phyloP scores from a whole-genome alignment of 2,113 vertebrate species.

The Oncorhynchus masou region DNA sequence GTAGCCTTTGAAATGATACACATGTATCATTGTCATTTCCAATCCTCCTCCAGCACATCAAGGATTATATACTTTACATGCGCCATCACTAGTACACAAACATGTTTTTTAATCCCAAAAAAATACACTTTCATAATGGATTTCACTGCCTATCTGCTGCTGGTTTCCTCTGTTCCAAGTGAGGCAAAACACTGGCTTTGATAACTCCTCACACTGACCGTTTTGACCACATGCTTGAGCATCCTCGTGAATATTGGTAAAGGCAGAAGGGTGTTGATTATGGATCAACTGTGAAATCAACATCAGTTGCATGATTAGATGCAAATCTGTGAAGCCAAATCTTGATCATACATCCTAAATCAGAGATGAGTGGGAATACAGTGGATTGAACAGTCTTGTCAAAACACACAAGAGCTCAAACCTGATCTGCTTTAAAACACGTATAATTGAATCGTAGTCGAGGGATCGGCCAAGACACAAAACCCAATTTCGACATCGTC shows the following conservation, averaged over 20 bases:
- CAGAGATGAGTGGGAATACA: not conserved
- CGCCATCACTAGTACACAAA: not conserved
- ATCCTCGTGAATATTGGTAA: not conserved
- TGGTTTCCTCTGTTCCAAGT: not conserved
- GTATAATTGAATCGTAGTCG: slow-evolving; percentile 17
- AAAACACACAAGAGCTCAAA: not conserved
- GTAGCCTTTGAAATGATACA: no score
- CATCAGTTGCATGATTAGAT: not conserved
- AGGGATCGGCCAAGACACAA: slow-evolving; percentile 35
- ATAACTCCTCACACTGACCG: not conserved
- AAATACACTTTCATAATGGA: not conserved
- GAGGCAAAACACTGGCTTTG: not conserved
- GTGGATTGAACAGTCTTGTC: not conserved
- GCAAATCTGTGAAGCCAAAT: not conserved
- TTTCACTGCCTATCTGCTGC: not conserved
- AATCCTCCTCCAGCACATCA: no score
- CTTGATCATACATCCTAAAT: not conserved
- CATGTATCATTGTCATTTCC: no score
- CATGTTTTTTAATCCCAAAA: no score
- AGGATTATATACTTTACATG: no score
- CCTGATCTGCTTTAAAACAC: slow-evolving; percentile 8
- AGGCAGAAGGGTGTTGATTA: not conserved
- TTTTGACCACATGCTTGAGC: not conserved
- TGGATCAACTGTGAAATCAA: not conserved
- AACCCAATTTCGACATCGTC: slow-evolving; percentile 7